phyloP scores from a whole-genome alignment of 2,113 vertebrate genomes.

The Scartelaos histophorus region DNA sequence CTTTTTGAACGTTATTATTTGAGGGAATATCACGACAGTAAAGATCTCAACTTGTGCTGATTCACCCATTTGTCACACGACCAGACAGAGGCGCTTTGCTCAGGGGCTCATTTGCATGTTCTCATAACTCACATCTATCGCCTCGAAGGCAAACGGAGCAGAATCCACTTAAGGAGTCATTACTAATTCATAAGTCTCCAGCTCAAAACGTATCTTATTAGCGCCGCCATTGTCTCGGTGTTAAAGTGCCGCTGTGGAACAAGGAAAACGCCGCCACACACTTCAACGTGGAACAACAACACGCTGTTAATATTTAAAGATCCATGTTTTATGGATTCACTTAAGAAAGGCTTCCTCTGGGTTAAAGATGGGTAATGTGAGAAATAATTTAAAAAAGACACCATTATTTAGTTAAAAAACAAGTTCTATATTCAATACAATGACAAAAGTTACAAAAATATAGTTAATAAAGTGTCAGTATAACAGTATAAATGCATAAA shows the following conservation, averaged over 20 bases:
- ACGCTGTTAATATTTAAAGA: conserved; percentile 18
- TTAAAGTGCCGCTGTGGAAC: conserved; percentile 26
- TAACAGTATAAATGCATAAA: not conserved
- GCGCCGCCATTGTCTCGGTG: conserved; percentile 33
- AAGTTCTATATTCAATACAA: not conserved
- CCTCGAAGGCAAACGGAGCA: conserved; percentile 53
- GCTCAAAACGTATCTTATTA: conserved; percentile 55
- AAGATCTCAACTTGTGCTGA: conserved; percentile 35
- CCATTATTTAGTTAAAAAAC: not conserved
- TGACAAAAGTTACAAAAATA: not conserved
- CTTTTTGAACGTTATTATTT: conserved; percentile 31
- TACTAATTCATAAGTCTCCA: conserved; percentile 61
- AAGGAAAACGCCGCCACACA: conserved; percentile 26
- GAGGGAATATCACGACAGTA: conserved; percentile 8
- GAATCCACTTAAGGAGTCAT: conserved; percentile 67
- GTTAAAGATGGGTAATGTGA: not conserved
- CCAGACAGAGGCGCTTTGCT: conserved; percentile 38
- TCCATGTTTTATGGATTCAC: not conserved
- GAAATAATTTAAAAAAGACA: not conserved
- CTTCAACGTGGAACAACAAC: conserved; percentile 15
- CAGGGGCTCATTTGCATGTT: conserved; percentile 57
- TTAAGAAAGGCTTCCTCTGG: not conserved
- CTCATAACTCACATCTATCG: conserved; percentile 57
- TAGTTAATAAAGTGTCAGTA: not conserved
- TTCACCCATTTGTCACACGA: conserved; percentile 54